Evolutionary conservation across 2,797 vertebrate genomes (phyloP), one percentile per base, ranked within the genome.

Genomic region (Myripristis jacobus): DNA sequence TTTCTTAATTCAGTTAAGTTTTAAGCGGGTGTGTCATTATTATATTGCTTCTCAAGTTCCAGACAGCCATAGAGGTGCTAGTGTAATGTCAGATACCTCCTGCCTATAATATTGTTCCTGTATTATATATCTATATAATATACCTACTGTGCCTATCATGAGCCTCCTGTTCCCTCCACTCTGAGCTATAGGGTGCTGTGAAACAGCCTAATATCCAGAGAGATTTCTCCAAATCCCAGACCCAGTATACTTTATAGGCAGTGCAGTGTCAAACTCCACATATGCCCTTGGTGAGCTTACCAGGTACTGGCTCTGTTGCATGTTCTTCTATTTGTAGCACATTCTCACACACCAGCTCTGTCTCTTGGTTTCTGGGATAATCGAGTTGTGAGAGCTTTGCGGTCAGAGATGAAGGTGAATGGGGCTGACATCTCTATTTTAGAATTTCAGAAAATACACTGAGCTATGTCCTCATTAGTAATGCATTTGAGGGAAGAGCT

Each of bases 211-310:
- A 79, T 83, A 84, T 81, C 81, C 66, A 60, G 4, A 70, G 83
- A 77, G 76, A 73, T 73, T 74, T 82, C 59, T 70, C 34, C 38
- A 82, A 79, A 79, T 85, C 86, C 84, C 77, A 81, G 48, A 70
- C 58, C 70, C 73, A 87, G 75, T 86, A 77, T 79, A 53, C 61
- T 65, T 22, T 48, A 50, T 74, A 72, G 52, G 65, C n/a, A 64
- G 65, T 77, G 74, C 75, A 77, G 22, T 65, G 31, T 58, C 2
- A 53, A 66, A 63, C 67, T 66, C 41, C 65, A 41, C 46, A 71
- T n/a, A 59, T 73, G 78, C 71, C 66, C 51, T 75, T 70, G 64
- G 78, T 54, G 64, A 66, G 15, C 66, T 41, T 54, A 59, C 15
- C 54, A 75, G 57, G 56, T 48, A 75, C 50, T 59, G 18, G 18